phyloP scores from a whole-genome alignment of 2,797 vertebrate genomes.

The Champsocephalus esox region DNA sequence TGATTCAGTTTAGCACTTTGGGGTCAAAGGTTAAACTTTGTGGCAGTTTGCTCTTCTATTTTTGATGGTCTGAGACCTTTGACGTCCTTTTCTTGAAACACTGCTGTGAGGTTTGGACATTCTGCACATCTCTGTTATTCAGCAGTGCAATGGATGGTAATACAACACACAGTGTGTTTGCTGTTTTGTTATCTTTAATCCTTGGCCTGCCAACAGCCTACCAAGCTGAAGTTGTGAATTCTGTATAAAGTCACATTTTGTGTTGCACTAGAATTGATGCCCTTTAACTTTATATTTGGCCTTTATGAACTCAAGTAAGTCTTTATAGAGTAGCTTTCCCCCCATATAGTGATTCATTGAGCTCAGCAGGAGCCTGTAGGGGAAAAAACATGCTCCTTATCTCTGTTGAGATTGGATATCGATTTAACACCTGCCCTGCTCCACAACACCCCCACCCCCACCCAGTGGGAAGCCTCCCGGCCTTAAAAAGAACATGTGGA shows the following conservation, averaged over 20 bases:
- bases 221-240: slow-evolving; percentile 22
- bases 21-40: slow-evolving; percentile 49
- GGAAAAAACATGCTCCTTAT: slow-evolving; percentile 69
- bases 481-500: slow-evolving; percentile 61
- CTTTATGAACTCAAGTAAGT: slow-evolving; percentile 58
- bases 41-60: slow-evolving; percentile 29
- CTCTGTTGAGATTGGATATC: slow-evolving; percentile 81
- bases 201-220: slow-evolving; percentile 19
- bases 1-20: slow-evolving; percentile 29
- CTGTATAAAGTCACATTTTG: slow-evolving; percentile 21
- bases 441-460: slow-evolving; percentile 44
- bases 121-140: slow-evolving; percentile 6
- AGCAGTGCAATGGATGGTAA: background rate
- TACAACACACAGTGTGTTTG: slow-evolving; percentile 12
- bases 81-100: slow-evolving; percentile 16
- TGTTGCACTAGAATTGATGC: slow-evolving; percentile 28
- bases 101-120: slow-evolving; percentile 1
- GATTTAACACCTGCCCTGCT: slow-evolving; percentile 73
- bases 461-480: slow-evolving; percentile 49
- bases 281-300: slow-evolving; percentile 61
- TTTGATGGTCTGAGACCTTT: slow-evolving; percentile 31
- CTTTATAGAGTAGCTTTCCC: slow-evolving; percentile 38
- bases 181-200: slow-evolving; percentile 5
- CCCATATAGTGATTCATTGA: slow-evolving; percentile 71
- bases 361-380: slow-evolving; percentile 57